These are phyloP conservation scores for Parasteatoda lunata DNA, from an alignment of 2,888 invertebrate species.

Conservation along the genomic window DNA sequence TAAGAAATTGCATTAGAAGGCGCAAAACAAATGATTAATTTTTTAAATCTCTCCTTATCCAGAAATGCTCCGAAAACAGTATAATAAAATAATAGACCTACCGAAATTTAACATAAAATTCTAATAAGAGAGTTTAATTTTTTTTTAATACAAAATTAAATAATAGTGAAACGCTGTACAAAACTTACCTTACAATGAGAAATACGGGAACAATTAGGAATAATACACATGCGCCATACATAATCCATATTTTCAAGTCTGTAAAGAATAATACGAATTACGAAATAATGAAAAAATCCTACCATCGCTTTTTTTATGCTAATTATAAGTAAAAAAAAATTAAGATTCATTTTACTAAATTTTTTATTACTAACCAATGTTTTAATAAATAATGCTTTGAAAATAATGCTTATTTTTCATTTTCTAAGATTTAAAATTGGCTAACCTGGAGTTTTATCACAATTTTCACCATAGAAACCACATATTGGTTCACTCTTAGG, in stretches of 20 bases:
- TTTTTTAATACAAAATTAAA: neutral
- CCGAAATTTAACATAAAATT: too few species aligned
- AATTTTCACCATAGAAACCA: slow-evolving; percentile 86
- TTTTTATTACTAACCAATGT: too few species aligned
- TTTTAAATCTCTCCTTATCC: too few species aligned
- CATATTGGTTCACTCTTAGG: slow-evolving; percentile 87
- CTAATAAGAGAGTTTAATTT: neutral
- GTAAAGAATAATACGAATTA: neutral
- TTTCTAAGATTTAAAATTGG: neutral
- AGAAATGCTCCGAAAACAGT: too few species aligned
- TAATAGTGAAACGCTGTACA: neutral
- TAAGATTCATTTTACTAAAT: too few species aligned
- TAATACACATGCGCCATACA: slow-evolving; percentile 80
- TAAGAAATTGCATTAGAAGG: too few species aligned
- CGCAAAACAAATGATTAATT: too few species aligned
- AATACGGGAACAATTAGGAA: slow-evolving; percentile 81
- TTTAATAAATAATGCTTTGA: too few species aligned
- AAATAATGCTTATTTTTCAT: neutral
- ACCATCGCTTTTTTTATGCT: neutral
- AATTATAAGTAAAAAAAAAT: too few species aligned
- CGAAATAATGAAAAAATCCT: neutral
- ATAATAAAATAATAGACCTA: too few species aligned
- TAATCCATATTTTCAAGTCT: slow-evolving; percentile 77
- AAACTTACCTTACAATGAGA: slow-evolving; percentile 80
- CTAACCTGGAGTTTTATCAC: slow-evolving; percentile 77